Base-by-base conservation (phyloP, 2,888 invertebrate species). In the Globia sparganii region DNA sequence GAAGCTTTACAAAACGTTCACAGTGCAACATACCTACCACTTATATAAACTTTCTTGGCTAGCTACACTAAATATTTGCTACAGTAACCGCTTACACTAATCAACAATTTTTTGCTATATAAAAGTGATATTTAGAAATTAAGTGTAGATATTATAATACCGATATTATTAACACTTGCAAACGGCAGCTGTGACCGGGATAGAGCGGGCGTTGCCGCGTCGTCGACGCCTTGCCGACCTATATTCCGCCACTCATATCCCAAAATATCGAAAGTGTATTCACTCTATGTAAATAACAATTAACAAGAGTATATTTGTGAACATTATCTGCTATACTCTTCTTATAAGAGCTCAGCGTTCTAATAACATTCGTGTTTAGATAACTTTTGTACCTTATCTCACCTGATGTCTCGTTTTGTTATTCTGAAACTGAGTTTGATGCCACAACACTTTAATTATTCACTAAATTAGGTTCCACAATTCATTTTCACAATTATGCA, bases 231-330 rank as follows among this genome's bases (percentile, higher is more conserved):
- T 91, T 90, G 92, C 87, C 95, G 96, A 95, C 96, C 96, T 93
- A 96, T 94, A 95, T 95, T 94, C 92, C 92, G 91, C 91, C 92
- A 94, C 94, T 93, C 94, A 94, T 94, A 95, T 95, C 95, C 95
- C 92, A 94, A 96, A 96, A 96, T 96, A 96, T 94, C 96, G 90
- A 93, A 94, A 93, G 91, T 92, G 90, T 89, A 87, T 88, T 88
- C 85, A 80, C 79, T 87, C 88, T 88, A 90, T 90, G 85, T 87
- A 85, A 85, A 88, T 87, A 87, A 85, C 77, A 83, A 80, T 85
- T 77, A 72, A 66, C 74, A 73, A 62, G 49, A 80, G 59, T 68
- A 65, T 72, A 71, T 74, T 71, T n/a, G 46, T 72, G 72, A 64
- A 73, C 15, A 37, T 43, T 62, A 58, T 46, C 25, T 58, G 53